Percentiles rank a stretch among this genome's conserved stretches.
These are phyloP conservation scores for Phalanger gymnotis DNA, from an alignment of 2,797 vertebrate species.

Conservation along the genomic window DNA sequence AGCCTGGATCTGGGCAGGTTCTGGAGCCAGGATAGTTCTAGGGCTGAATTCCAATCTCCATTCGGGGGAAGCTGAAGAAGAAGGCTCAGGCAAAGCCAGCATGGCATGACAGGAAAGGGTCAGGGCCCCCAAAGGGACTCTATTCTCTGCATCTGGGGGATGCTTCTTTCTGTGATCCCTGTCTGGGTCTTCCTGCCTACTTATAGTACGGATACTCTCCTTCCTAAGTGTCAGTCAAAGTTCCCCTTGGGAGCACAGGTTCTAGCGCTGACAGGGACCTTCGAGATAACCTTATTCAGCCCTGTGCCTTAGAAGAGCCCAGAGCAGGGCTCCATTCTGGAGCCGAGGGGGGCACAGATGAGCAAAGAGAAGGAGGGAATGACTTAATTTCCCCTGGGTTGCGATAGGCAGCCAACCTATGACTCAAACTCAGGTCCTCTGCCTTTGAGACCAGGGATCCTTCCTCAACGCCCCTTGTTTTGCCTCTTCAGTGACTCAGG, in stretches of 20 bases:
- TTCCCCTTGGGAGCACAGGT: not conserved
- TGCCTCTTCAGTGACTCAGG: not conserved
- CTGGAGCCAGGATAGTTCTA: not conserved
- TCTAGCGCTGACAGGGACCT: not conserved
- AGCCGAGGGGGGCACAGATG: not conserved
- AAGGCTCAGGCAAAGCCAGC: not conserved
- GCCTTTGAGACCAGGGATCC: not conserved
- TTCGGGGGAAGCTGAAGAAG: not conserved
- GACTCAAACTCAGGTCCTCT: not conserved
- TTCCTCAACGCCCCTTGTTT: rapidly evolving
- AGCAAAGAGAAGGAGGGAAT: not conserved
- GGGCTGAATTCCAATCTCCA: no score
- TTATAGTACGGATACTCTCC: not conserved
- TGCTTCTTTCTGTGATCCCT: not conserved
- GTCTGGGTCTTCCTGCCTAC: not conserved
- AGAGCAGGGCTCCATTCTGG: not conserved
- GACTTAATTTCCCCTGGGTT: not conserved
- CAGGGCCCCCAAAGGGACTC: not conserved
- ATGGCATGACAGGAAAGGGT: not conserved
- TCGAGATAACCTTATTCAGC: not conserved
- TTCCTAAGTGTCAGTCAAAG: not conserved
- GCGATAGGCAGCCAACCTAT: not conserved
- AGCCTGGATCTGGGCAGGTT: not conserved
- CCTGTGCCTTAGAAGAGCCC: not conserved
- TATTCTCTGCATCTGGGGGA: not conserved